These are phyloP conservation scores for Scaptodrosophila lebanonensis DNA, from an alignment of 1,140 invertebrate genomes.

Conservation along the genomic window DNA sequence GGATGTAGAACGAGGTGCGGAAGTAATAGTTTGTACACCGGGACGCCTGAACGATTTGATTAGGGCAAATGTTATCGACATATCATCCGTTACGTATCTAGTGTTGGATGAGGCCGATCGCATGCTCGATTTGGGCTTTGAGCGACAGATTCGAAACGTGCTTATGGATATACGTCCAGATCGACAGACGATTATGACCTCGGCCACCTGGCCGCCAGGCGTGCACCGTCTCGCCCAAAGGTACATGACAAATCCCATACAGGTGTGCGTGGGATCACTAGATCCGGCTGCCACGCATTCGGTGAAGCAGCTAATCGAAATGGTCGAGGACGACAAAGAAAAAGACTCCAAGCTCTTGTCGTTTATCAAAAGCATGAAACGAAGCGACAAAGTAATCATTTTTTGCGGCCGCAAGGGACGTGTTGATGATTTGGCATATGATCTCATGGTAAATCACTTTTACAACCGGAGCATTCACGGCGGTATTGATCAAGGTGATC, in stretches of 20 bases:
- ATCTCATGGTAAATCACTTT: conserved; percentile 84
- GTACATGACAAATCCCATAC: conserved; percentile 92
- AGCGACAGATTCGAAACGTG: conserved; percentile 90
- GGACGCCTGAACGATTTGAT: conserved; percentile 91
- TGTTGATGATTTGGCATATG: conserved; percentile 88
- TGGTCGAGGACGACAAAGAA: conserved; percentile 86
- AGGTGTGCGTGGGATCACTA: conserved; percentile 91
- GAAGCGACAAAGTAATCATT: conserved; percentile 89
- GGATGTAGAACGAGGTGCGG: conserved; percentile 83
- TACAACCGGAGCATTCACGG: conserved; percentile 90
- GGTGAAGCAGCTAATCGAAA: conserved; percentile 86
- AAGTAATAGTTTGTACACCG: conserved; percentile 93
- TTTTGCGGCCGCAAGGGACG: conserved; percentile 91
- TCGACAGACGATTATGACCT: conserved; percentile 91
- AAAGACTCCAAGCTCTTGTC: conserved; percentile 79
- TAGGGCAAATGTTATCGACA: conserved; percentile 81
- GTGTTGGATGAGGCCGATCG: conserved; percentile 95
- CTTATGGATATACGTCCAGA: conserved; percentile 87
- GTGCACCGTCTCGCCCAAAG: conserved; percentile 88
- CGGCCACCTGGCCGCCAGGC: conserved; percentile 91
- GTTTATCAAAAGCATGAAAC: conserved; percentile 79
- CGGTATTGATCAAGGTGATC: conserved; percentile 89
- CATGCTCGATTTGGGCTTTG: conserved; percentile 90
- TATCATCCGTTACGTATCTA: conserved; percentile 88
- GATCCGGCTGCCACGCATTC: conserved; percentile 91